Base-by-base conservation (phyloP, 2,113 vertebrate species). In the Charina bottae region DNA sequence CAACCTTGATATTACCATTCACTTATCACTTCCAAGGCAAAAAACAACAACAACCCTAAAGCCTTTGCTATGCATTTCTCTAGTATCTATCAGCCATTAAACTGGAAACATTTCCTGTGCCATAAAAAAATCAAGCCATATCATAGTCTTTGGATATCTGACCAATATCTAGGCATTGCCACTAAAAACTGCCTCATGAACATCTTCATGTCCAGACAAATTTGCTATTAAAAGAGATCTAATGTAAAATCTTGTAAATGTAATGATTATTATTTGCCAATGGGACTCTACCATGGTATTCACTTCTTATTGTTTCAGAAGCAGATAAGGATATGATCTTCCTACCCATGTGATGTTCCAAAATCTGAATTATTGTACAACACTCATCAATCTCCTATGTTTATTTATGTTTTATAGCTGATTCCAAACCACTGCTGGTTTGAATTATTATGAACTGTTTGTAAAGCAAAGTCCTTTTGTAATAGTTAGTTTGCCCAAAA, bases 41-140 rank as follows among this genome's bases (percentile, higher is more conserved):
- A 62, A 87, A 72, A 19, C n/a, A 85, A 56, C 2, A n/a, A 91
- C 3, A 85, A 33, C 42, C 49, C 60, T 91, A 72, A 91, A 68
- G 49, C 28, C 23, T n/a, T n/a, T 86, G 59, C 84, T 87, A 87
- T 56, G n/a, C 60, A 87, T 91, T 72, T 64, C 84, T 91, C 90
- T 72, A 87, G 60, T 87, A 62, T 62, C 84, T 87, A 54, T 87
- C 60, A 42, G 53, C 84, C 85, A 68, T 64, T 68, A 83, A 91
- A 64, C 84, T 55, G 49, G 84, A 68, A 86, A 13, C n/a, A 28
- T 33, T 87, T 87, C 53, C 53, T 87, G 33, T 37, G 28, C 46
- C 28, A 54, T 54, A 49, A 56, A 62, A 54, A 24, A 42, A 42
- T 78, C 72, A 17, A 68, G 13, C 33, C 33, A 42, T 46, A 55